These are phyloP conservation scores for Heliconius congener DNA, from an alignment of 1,140 invertebrate genomes.

Conservation along the genomic window DNA sequence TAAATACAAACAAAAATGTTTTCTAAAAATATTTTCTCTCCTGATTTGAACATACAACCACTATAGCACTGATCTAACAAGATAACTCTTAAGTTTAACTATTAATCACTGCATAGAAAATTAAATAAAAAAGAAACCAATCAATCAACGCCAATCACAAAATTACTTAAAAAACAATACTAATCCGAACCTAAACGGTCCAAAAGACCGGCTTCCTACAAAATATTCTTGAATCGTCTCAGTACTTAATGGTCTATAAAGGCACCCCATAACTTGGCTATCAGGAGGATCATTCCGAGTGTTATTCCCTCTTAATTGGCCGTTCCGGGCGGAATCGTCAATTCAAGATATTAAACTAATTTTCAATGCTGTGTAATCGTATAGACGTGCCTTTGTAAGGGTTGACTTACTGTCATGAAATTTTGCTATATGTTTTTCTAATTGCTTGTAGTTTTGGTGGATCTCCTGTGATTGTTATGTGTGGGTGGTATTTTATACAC, in stretches of 20 bases:
- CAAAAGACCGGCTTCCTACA: constrained; percentile 41
- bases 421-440: constrained; percentile 37
- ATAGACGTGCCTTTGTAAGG: constrained; percentile 52
- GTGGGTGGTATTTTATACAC: not conserved
- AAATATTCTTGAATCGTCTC: constrained; percentile 59
- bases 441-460: constrained; percentile 19
- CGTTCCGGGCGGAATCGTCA: constrained; percentile 71
- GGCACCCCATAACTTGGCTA: constrained; percentile 75
- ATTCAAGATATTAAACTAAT: constrained; percentile 79
- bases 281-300: constrained; percentile 67
- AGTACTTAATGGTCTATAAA: constrained; percentile 73
- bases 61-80: too few species aligned
- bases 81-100: not conserved
- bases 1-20: too few species aligned
- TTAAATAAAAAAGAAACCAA: not conserved
- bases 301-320: constrained; percentile 77
- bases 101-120: not conserved
- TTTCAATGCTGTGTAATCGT: constrained; percentile 76
- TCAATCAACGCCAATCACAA: not conserved
- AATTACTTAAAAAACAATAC: constrained; percentile 12
- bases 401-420: constrained; percentile 37
- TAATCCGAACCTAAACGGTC: constrained; percentile 25
- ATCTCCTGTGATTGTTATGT: not conserved
- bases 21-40: too few species aligned
- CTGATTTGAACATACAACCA: too few species aligned